Conservation (phyloP, 2,113 vertebrate species). For the Hemiscyllium ocellatum region DNA sequence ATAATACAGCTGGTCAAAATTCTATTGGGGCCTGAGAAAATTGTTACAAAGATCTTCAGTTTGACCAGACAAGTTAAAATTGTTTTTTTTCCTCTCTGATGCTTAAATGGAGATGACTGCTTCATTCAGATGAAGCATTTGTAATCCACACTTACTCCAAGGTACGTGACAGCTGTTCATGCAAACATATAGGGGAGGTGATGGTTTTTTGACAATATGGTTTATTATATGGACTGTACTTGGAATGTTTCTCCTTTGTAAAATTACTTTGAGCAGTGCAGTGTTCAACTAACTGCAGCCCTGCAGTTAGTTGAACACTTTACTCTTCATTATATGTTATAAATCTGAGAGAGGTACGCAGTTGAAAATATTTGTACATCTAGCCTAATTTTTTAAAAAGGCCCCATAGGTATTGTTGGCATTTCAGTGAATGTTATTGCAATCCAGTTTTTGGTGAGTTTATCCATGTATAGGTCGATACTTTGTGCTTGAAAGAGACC, state of each 20-base stretch:
- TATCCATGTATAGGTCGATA: neutral
- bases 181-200: neutral
- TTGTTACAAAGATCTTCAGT: neutral
- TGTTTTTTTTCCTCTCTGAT: neutral
- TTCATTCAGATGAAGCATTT: neutral
- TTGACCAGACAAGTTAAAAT: neutral
- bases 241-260: neutral
- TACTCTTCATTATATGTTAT: neutral
- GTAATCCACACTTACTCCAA: neutral
- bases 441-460: neutral
- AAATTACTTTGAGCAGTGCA: neutral
- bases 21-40: neutral
- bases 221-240: neutral
- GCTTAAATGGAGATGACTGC: neutral
- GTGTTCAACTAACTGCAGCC: neutral
- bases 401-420: neutral
- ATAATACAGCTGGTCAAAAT: neutral
- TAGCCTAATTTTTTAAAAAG: neutral
- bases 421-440: neutral
- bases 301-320: neutral
- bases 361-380: neutral
- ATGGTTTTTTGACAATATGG: neutral
- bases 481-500: neutral
- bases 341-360: neutral
- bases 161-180: neutral